Percentiles rank a stretch among this genome's conserved stretches.
These are phyloP conservation scores for Styela clava DNA, from an alignment of 23 tunicate genomes.

Conservation along the genomic window DNA sequence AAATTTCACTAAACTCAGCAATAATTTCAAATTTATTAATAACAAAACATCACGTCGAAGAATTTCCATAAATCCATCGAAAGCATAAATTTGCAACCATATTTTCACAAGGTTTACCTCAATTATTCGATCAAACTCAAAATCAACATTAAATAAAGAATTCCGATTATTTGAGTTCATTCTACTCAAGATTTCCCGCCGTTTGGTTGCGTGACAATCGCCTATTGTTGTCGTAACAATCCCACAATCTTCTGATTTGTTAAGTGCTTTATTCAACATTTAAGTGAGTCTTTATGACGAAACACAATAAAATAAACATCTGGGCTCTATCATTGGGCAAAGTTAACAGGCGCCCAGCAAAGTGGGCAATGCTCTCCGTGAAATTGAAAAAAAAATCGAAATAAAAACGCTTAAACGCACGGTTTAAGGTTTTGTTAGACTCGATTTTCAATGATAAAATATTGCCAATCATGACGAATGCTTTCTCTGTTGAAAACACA, in stretches of 20 bases:
- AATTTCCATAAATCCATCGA: no score
- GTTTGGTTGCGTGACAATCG: neutral
- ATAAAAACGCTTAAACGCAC: no score
- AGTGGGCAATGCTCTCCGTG: neutral
- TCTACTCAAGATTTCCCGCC: neutral
- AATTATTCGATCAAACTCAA: no score
- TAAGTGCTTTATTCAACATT: neutral
- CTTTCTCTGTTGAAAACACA: no score
- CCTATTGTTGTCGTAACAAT: neutral
- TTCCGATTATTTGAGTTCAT: neutral
- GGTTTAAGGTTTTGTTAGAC: no score
- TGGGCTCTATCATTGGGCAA: neutral
- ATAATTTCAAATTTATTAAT: no score
- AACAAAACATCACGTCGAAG: neutral
- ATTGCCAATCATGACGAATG: no score
- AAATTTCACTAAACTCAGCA: no score
- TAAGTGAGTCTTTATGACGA: neutral
- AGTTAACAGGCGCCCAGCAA: neutral
- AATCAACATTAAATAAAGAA: neutral
- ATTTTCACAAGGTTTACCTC: no score
- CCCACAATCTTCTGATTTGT: neutral
- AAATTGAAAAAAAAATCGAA: no score
- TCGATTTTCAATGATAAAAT: no score
- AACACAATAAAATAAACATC: neutral
- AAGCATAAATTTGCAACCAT: no score